Percentiles rank a stretch among this genome's conserved stretches.
phyloP scores from a whole-genome alignment of 1,140 invertebrate genomes.

The Cyclina sinensis region DNA sequence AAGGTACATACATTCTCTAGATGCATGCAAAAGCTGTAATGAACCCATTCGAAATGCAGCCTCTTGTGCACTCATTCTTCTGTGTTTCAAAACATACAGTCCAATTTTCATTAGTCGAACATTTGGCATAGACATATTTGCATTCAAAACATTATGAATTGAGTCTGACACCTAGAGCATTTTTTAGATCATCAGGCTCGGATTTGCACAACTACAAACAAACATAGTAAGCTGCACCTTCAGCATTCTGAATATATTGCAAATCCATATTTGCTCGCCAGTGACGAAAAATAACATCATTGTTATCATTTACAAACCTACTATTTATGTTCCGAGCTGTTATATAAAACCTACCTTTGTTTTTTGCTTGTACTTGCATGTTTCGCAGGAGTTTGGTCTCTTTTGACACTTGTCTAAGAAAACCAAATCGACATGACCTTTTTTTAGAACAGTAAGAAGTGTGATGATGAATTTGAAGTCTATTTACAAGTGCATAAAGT shows the following conservation, averaged over 20 bases:
- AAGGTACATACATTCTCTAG: constrained; percentile 60
- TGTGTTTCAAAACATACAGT: no score
- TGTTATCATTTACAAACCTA: constrained; percentile 69
- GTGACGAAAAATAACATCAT: constrained; percentile 60
- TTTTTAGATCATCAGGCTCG: constrained; percentile 70
- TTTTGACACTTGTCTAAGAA: constrained; percentile 47
- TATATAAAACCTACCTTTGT: constrained; percentile 66
- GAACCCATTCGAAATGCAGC: constrained; percentile 56
- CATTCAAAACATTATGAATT: constrained; percentile 57
- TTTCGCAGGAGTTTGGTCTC: constrained; percentile 53
- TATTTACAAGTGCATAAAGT: constrained; percentile 52
- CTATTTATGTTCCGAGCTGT: constrained; percentile 25
- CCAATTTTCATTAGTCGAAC: constrained; percentile 62
- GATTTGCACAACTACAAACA: constrained; percentile 72
- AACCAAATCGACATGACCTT: constrained; percentile 69
- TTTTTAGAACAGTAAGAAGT: constrained; percentile 52
- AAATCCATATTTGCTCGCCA: constrained; percentile 75
- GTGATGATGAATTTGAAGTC: constrained; percentile 69
- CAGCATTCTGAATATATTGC: no score
- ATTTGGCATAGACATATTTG: constrained; percentile 40
- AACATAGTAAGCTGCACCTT: constrained; percentile 73
- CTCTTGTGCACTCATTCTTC: no score
- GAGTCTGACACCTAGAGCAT: constrained; percentile 48
- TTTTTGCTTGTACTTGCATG: constrained; percentile 49
- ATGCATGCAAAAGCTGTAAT: constrained; percentile 48